phyloP scores from a whole-genome alignment of 2,888 invertebrate genomes.

The Zhuqinia jingwanae region DNA sequence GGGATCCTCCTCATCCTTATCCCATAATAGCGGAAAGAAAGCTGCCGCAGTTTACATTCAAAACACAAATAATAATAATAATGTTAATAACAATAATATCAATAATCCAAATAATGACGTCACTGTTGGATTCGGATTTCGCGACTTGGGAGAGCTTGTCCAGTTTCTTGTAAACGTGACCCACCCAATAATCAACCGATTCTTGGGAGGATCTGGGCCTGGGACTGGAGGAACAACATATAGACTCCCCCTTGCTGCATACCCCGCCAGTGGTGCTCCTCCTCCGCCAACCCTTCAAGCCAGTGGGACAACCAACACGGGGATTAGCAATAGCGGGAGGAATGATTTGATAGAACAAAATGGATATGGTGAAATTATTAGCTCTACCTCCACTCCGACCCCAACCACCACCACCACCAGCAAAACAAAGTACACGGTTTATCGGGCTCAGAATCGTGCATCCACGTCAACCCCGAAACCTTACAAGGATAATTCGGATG shows the following conservation, averaged over 20 bases:
- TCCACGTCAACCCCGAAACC: not conserved
- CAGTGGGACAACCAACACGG: not conserved
- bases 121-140: too few species aligned
- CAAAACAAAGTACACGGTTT: constrained; percentile 3
- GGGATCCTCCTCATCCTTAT: not conserved
- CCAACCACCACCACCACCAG: too few species aligned
- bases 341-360: too few species aligned
- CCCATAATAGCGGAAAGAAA: too few species aligned
- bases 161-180: not conserved
- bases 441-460: not conserved
- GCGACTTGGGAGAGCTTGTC: not conserved
- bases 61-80: too few species aligned
- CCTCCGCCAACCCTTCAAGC: not conserved
- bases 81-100: too few species aligned
- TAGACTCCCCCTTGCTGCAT: not conserved
- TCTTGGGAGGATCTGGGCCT: not conserved
- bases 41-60: not conserved
- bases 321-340: not conserved
- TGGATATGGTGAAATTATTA: too few species aligned
- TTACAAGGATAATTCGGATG: not conserved
- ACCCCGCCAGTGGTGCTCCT: not conserved
- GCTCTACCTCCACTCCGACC: not conserved
- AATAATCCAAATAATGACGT: too few species aligned
- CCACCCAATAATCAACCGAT: not conserved
- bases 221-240: not conserved